Percentiles rank a stretch among this genome's conserved stretches.
Conservation (phyloP, 2,888 invertebrate species). For the Agrotis ipsilon region DNA sequence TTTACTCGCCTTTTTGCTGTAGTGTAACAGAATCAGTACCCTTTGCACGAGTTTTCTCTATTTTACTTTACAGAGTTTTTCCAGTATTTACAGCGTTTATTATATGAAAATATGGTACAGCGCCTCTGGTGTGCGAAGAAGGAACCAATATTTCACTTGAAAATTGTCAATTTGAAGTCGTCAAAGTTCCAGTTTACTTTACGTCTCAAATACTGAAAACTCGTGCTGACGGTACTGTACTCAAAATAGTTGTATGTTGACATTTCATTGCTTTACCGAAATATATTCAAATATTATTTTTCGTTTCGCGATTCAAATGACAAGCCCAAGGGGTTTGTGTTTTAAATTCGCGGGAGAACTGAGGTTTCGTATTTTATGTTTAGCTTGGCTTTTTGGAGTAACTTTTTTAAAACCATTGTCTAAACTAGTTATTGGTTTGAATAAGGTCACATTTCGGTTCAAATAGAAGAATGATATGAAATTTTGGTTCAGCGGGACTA, state of each 20-base stretch:
- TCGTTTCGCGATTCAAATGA: constrained; percentile 41
- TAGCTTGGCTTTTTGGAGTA: constrained; percentile 11
- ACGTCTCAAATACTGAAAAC: too few relatives aligned
- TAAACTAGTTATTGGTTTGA: constrained; percentile 10
- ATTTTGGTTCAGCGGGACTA: background rate
- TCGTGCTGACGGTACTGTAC: too few relatives aligned
- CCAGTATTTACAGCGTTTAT: too few relatives aligned
- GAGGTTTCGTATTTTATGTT: constrained; percentile 30
- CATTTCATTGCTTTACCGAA: constrained; percentile 29
- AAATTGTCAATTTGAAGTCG: too few relatives aligned
- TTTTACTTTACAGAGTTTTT: too few relatives aligned
- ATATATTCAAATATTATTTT: constrained; percentile 62
- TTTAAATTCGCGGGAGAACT: constrained; percentile 15
- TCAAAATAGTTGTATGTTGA: constrained; percentile 36
- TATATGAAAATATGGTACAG: too few relatives aligned
- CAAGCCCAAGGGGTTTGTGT: constrained; percentile 43
- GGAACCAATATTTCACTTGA: too few relatives aligned
- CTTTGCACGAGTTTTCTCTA: too few relatives aligned
- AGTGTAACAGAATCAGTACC: constrained; percentile 28
- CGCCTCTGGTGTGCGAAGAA: too few relatives aligned
- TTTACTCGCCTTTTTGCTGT: constrained; percentile 17
- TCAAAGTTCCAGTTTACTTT: too few relatives aligned
- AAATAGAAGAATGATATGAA: background rate
- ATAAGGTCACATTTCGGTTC: constrained; percentile 13
- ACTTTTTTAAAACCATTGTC: constrained; percentile 16